Evolutionary conservation across 35 echinoderm and acorn worm species (phyloP).

Genomic region (Heliocidaris erythrogramma): DNA sequence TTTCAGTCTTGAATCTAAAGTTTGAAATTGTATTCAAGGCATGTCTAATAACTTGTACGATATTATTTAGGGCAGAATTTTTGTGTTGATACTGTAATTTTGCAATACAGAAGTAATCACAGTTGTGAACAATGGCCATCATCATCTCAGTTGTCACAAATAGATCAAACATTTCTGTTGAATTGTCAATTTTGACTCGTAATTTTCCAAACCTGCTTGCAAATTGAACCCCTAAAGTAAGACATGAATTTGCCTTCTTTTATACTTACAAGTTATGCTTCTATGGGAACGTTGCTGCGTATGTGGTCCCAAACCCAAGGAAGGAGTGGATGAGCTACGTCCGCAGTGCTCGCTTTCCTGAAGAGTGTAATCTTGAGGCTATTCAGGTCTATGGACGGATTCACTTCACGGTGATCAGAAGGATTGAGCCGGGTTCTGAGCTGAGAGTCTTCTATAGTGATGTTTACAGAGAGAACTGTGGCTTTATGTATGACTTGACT

Average conservation of each 20-base stretch:
- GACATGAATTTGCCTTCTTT: background rate
- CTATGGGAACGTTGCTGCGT: background rate
- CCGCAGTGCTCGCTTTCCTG: background rate
- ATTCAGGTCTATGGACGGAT: slow-evolving; percentile 32
- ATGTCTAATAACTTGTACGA: no score
- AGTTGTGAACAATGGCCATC: background rate
- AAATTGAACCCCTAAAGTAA: background rate
- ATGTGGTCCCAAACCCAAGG: background rate
- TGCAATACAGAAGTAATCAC: background rate
- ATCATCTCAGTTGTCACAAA: no score
- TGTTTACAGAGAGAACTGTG: slow-evolving; percentile 35
- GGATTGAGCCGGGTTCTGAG: slow-evolving; percentile 4
- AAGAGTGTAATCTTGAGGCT: slow-evolving; percentile 19
- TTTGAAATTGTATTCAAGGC: no score
- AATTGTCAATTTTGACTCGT: background rate
- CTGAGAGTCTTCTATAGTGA: slow-evolving; percentile 39
- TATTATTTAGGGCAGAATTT: no score
- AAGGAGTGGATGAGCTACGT: slow-evolving; percentile 14
- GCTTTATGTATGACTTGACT: background rate
- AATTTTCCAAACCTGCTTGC: no score
- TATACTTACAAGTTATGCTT: background rate
- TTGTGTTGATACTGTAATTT: no score
- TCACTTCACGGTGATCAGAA: background rate
- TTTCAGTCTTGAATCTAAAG: no score
- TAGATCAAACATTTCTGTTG: background rate